Base-by-base conservation (phyloP, 2,888 invertebrate genomes). In the Fragum sueziense region DNA sequence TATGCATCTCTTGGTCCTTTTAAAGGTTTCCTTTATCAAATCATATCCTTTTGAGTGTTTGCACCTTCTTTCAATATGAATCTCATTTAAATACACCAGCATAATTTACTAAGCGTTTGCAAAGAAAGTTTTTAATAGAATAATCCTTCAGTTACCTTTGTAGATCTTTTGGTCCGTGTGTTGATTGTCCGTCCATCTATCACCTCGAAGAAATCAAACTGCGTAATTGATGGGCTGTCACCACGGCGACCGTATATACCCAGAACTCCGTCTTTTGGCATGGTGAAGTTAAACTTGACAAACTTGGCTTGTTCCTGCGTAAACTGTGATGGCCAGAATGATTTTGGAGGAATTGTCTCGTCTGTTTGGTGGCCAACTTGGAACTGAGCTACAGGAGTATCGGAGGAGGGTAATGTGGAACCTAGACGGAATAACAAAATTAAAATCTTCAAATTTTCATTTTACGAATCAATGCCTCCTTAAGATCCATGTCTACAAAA, bases 261-360 rank as follows among this genome's bases (percentile, higher is more conserved):
- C 93, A 99, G 82, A 61, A 93, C 90, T 7, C 93, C 93, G 61
- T 89, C 85, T 17, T 85, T 86, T 6, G 93, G 90, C 31, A 93
- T 80, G 94, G 96, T 96, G 94, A 98, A 97, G 94, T 98, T 98
- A 93, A 98, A 98, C 93, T 97, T 97, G 71, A 99, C 97, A 94
- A 97, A 98, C 65, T 97, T 96, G 73, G 98, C 96, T 94, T 97
- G 97, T 80, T 97, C 97, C 94, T 98, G 98, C 94, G 97, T 97
- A 94, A 99, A 98, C 94, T 98, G 97, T 96, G 98, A 97, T 94
- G 98, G 97, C 98, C 98, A 98, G 94, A 98, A 98, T 93, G 97
- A 97, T 94, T 98, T 97, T 85, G 98, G 96, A 91, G 96, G 96
- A 92, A 99, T 97, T 94, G 97, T 96, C 94, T 97, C 96, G 90